Evolutionary conservation across 2,113 vertebrate genomes (phyloP), one percentile per base, ranked within the genome.

Genomic region (Bufo bufo): DNA sequence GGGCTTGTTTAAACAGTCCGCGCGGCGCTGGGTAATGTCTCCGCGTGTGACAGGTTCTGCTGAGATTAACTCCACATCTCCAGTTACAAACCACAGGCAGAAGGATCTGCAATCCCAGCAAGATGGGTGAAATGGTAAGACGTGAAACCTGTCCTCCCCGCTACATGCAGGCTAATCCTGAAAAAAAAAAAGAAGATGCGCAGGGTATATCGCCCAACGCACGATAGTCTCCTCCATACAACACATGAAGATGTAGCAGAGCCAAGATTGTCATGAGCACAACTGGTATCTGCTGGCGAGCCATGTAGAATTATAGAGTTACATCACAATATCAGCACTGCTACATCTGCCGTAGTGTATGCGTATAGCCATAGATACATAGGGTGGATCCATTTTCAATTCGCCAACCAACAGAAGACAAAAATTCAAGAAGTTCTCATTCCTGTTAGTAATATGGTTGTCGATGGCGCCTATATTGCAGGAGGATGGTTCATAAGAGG

Each of bases 31-130:
- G 33, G 69, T 58, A 72, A 72, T 19, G 59, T 84, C 23, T 84
- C 82, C 43, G 9, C 52, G 61, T 33, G 82, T 72, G 82, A 84
- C 65, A 84, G 56, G 66, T 69, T 72, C 50, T 43, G 13, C 65
- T 43, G 49, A 52, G 20, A 84, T 72, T 72, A 84, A 84, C 66
- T 72, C 65, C 4, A 71, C 82, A 56, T 72, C 66, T 84, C 63
- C 65, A 17, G n/a, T 84, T 84, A 84, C 82, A 84, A 84, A 84
- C 66, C 49, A 69, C 81, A 82, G 50, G 81, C 81, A 4, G 65
- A 9, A 52, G 50, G 49, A 56, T 72, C 65, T 56, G n/a, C 49
- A 72, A 71, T 72, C n/a, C n/a, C 66, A 72, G 81, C 45, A 66
- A 82, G 45, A 82, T 49, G 45, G 61, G 80, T 82, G 80, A 82